A percentile compares a stretch with the other conserved stretches of the same genome.
Evolutionary conservation across 2,797 vertebrate species (phyloP).

Genomic region (Galaxias olidus): DNA sequence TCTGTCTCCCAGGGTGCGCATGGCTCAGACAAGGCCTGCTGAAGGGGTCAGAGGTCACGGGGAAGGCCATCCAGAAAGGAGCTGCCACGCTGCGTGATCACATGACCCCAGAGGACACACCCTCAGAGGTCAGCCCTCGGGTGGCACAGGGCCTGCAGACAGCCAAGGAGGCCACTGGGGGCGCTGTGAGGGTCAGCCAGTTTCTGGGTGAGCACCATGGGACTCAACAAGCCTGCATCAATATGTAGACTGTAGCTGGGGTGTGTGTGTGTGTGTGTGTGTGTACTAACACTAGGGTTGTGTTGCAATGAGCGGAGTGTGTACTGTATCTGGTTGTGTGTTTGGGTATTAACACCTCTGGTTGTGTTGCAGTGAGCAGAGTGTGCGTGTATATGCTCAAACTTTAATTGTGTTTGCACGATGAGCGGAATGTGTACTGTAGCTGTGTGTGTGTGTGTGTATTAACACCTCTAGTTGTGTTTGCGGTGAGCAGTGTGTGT

Average conservation of each 20-base stretch:
- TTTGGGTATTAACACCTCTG: no score
- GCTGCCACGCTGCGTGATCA: slow-evolving; percentile 87
- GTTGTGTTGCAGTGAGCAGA: no score
- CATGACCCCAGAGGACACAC: slow-evolving; percentile 90
- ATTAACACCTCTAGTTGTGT: no score
- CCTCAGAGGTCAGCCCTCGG: slow-evolving; percentile 85
- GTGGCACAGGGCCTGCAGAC: slow-evolving; percentile 84
- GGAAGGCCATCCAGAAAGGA: slow-evolving; percentile 90
- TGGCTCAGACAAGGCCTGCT: slow-evolving; percentile 85
- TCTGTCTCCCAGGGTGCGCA: slow-evolving; percentile 78
- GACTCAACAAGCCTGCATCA: no score
- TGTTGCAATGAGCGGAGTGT: slow-evolving; percentile 87
- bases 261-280: not conserved
- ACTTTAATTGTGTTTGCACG: slow-evolving; percentile 47
- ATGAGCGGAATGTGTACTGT: slow-evolving; percentile 86
- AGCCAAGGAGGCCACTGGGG: slow-evolving; percentile 85
- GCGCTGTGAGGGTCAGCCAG: slow-evolving; percentile 90
- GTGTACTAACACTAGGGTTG: no score
- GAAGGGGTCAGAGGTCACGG: slow-evolving; percentile 90
- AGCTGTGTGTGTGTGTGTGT: not conserved
- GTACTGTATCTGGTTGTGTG: slow-evolving; percentile 83
- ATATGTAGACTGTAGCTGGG: slow-evolving; percentile 82
- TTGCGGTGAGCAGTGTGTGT: no score
- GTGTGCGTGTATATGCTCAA: not conserved
- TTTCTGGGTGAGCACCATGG: slow-evolving; percentile 81